Evolutionary conservation across 2,797 vertebrate genomes (phyloP), one percentile per base, ranked within the genome.

Genomic region (Eulemur mongoz): DNA sequence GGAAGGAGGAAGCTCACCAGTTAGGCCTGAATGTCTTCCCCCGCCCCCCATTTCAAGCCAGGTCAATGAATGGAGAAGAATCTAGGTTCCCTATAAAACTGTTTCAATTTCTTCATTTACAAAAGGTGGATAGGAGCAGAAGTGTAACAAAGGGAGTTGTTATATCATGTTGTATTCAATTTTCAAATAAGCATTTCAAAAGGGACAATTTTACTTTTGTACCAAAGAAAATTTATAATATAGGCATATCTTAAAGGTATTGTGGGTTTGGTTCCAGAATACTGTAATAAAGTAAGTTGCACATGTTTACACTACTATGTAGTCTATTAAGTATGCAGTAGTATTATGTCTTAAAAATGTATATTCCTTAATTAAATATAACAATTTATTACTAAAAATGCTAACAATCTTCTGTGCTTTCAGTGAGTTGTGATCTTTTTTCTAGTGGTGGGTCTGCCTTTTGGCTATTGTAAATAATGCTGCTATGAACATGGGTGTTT

Each of bases 171-270:
- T 65, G 38, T 14, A 57, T 15, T 94, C 7, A 57, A 20, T 50
- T 89, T 88, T 88, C 38, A 61, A 67, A 79, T 80, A 93, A 95
- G 17, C 43, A 89, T 78, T 89, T 86, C 76, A 45, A 90, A 81
- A 89, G 50, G 8, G 17, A 92, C 25, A 67, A 80, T 78, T 91
- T 52, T 13, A 69, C 7, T 91, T 94, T 75, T 70, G 10, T 63
- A 67, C 38, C 40, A 79, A 84, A 94, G 61, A 93, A 27, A n/a
- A 10, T 67, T 67, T 67, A 35, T 67, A 67, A 35, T 67, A 35
- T 17, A 67, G 32, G 32, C 32, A 67, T 35, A n/a, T 17, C 32
- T 35, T 17, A 67, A 67, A 67, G 63, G n/a, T 67, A 79, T 4
- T 54, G 23, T 4, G 1, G 52, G 11, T 54, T 79, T 8, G 52